Evolutionary conservation across 2,113 vertebrate species (phyloP), one percentile per base, ranked within the genome.

Genomic region (Indicator indicator): DNA sequence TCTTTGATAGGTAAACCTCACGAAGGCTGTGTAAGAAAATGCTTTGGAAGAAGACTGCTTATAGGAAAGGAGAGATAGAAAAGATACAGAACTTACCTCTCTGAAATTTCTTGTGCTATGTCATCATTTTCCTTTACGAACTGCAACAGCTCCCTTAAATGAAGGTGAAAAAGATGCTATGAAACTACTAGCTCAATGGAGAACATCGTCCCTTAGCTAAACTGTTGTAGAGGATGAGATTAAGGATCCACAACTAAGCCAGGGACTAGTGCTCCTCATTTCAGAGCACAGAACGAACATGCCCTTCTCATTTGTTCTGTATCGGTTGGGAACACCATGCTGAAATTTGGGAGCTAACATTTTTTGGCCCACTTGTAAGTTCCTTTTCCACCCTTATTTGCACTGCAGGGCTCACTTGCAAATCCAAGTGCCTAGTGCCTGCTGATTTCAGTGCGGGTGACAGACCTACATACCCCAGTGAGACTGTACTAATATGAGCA

Each of bases 111-210:
- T 93, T 98, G 97, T 38, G 98, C 99, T 64, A 99, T 36, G n/a
- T 89, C 97, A 93, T 99, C 99, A 55, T 99, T 99, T 95, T 99
- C 98, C 93, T 98, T 98, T 27, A 98, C 98, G 97, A 99, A 99
- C 19, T 99, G 98, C 40, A 99, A 97, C 12, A 99, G 97, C 16
- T 99, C 98, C 93, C 99, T 99, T 95, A 83, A 96, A 97, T 59
- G 19, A 96, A 95, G 81, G 52, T 14, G 3, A 77, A 70, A 56
- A 68, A 65, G 32, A 23, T 6, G 3, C 3, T 40, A 5, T 72
- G 74, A 88, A 88, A 72, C 19, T 15, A 50, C 9, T 9, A 30
- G 26, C 26, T 93, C 54, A 76, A 33, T 17, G 30, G 46, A 73
- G 36, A 91, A 78, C 32, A 40, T 3, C 4, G n/a, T 38, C 13